These are phyloP conservation scores for Gari tellinella DNA, from an alignment of 2,888 invertebrate genomes.

Conservation along the genomic window DNA sequence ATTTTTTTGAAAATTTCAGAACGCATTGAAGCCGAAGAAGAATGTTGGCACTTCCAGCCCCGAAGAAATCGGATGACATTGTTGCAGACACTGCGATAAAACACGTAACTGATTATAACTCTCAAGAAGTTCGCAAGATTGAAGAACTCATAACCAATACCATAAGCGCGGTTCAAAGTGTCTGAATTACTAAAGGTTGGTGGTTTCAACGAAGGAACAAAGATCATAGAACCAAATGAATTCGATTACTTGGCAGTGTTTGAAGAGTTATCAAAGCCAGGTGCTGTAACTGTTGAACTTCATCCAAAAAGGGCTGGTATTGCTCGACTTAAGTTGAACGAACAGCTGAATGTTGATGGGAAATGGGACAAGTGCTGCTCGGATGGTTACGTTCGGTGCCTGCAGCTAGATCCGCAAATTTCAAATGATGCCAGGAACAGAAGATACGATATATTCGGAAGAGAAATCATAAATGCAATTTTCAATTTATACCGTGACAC, in stretches of 20 bases:
- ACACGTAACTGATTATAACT: no score
- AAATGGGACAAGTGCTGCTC: neutral
- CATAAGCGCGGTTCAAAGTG: constrained; percentile 12
- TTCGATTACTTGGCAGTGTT: constrained; percentile 6
- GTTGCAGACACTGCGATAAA: no score
- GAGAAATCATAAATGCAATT: constrained; percentile 1
- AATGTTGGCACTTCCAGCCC: no score
- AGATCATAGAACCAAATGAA: constrained; percentile 7
- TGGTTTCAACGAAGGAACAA: constrained; percentile 10
- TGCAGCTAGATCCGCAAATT: neutral
- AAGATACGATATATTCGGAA: constrained; percentile 13
- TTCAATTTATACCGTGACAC: constrained; percentile 6
- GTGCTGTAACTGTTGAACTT: neutral
- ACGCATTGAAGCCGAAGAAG: no score
- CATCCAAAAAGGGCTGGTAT: neutral
- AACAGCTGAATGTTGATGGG: neutral
- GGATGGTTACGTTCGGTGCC: constrained; percentile 9
- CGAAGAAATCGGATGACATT: no score
- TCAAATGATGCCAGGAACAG: neutral
- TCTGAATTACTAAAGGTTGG: constrained; percentile 10
- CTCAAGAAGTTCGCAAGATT: no score
- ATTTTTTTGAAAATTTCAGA: no score
- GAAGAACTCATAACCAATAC: no score
- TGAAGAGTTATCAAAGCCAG: constrained; percentile 13
- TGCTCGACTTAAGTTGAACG: neutral